Evolutionary conservation across 2,797 vertebrate genomes (phyloP), one percentile per base, ranked within the genome.

Genomic region (Hydrocynus forskahlii): DNA sequence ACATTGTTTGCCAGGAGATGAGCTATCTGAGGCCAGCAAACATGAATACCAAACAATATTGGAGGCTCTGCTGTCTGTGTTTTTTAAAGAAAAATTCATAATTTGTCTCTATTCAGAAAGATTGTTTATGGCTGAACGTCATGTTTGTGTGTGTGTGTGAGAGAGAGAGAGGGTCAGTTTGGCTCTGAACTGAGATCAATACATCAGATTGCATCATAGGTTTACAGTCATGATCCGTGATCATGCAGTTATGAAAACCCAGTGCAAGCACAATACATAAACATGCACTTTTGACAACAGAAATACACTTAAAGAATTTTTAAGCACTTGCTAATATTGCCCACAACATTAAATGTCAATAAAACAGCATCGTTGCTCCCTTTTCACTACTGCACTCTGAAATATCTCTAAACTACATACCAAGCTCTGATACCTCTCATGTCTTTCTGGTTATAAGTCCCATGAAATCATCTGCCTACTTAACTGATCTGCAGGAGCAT

Each of bases 161-260:
- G 43, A 25, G 80, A 59, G 35, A 50, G 76, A 73, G 55, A 76
- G 72, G 77, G 74, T 82, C 74, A 67, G 75, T 77, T 71, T 54
- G 43, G 50, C 78, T 74, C 57, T 76, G 63, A 83, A 62, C 76
- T 85, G 67, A 85, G 84, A 86, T 87, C 84, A 85, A 88, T 88
- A 86, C 62, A 66, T 66, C 72, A 87, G 71, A 80, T 80, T 83
- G 78, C 74, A 78, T 83, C 74, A 69, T 81, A 62, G 68, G 77
- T 82, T 84, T 83, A 81, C 57, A 62, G 70, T 67, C 73, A 76
- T 84, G 80, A 82, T 82, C 75, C 64, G 77, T 84, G 83, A 82
- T 84, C 83, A 83, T 35, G 35, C 35, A 35, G 35, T 35, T 35
- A 76, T 78, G 68, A 75, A 50, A 87, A 68, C 73, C 17, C 87